A percentile compares a stretch with the other conserved stretches of the same genome.
These are phyloP conservation scores for Xanthorhoe spadicearia DNA, from an alignment of 2,888 invertebrate species.

Conservation along the genomic window DNA sequence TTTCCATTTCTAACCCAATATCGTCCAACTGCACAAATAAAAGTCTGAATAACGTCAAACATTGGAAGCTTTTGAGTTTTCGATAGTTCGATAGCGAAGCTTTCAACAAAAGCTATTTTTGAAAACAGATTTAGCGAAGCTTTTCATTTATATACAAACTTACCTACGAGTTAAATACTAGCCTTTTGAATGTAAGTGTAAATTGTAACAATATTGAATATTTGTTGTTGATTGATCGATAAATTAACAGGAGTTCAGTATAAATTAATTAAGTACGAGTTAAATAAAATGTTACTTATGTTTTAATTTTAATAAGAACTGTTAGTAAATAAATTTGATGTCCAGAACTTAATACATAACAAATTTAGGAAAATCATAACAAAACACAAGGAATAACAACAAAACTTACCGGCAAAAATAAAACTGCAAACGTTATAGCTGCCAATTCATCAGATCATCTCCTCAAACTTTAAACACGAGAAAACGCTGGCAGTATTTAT, in stretches of 20 bases:
- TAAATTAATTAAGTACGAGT: too few species aligned
- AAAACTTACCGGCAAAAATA: slow-evolving; percentile 58
- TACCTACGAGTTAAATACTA: not conserved
- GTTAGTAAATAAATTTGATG: too few species aligned
- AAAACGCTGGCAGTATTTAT: slow-evolving; percentile 45
- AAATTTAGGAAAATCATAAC: slow-evolving; percentile 8
- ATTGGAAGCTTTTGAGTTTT: slow-evolving; percentile 28
- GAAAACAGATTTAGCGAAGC: not conserved
- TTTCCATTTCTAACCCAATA: slow-evolving; percentile 36
- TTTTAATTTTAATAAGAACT: too few species aligned
- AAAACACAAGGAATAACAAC: slow-evolving; percentile 6
- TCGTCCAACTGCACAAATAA: slow-evolving; percentile 26
- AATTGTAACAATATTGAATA: not conserved
- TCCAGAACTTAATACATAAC: too few species aligned
- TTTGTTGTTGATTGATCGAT: too few species aligned
- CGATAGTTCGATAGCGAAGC: slow-evolving; percentile 8
- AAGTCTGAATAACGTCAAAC: slow-evolving; percentile 28
- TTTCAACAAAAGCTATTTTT: slow-evolving; percentile 12
- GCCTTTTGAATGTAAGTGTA: not conserved
- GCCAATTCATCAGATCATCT: slow-evolving; percentile 54
- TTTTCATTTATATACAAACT: too few species aligned
- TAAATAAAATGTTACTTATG: too few species aligned
- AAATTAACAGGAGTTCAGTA: too few species aligned
- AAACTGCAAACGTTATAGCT: slow-evolving; percentile 50
- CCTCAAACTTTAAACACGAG: slow-evolving; percentile 48